phyloP scores from a whole-genome alignment of 64 coral and sea anemone species.

The Stylophora pistillata region DNA sequence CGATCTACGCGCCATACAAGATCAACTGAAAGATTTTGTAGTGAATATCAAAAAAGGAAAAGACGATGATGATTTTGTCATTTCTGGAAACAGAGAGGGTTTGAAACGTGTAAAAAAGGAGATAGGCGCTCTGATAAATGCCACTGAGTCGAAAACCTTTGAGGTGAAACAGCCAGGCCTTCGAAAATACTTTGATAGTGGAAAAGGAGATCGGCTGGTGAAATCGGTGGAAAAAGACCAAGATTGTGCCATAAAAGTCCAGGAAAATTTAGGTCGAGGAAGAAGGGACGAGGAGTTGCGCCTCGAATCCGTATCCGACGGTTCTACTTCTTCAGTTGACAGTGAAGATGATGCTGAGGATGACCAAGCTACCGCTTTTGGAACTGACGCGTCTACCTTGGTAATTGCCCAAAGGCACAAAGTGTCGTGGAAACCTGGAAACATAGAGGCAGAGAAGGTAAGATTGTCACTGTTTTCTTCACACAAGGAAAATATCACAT shows the following conservation, averaged over 20 bases:
- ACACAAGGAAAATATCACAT: background rate
- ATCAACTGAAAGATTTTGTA: slow-evolving; percentile 6
- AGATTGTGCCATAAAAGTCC: slow-evolving; percentile 24
- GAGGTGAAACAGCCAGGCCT: slow-evolving; percentile 51
- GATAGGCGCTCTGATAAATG: background rate
- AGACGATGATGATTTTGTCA: slow-evolving; percentile 36
- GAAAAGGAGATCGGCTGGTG: slow-evolving; percentile 22
- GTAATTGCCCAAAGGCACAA: background rate
- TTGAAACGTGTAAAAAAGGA: background rate
- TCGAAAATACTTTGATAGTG: slow-evolving; percentile 13
- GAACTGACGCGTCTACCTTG: background rate
- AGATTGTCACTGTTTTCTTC: background rate
- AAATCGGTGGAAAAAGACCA: slow-evolving; percentile 47
- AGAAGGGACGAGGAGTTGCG: background rate
- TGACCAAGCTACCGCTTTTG: background rate
- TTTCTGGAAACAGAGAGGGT: slow-evolving; percentile 55
- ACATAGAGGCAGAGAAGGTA: slow-evolving; percentile 13
- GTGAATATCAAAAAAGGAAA: slow-evolving; percentile 22
- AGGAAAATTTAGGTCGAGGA: background rate
- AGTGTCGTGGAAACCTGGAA: slow-evolving; percentile 28
- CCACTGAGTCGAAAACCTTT: background rate
- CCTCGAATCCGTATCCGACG: background rate
- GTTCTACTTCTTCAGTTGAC: background rate
- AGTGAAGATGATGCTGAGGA: background rate
- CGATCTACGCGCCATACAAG: slow-evolving; percentile 37